Evolutionary conservation across 2,797 vertebrate species (phyloP), one percentile per base, ranked within the genome.

Genomic region (Helicolenus hilgendorfi): DNA sequence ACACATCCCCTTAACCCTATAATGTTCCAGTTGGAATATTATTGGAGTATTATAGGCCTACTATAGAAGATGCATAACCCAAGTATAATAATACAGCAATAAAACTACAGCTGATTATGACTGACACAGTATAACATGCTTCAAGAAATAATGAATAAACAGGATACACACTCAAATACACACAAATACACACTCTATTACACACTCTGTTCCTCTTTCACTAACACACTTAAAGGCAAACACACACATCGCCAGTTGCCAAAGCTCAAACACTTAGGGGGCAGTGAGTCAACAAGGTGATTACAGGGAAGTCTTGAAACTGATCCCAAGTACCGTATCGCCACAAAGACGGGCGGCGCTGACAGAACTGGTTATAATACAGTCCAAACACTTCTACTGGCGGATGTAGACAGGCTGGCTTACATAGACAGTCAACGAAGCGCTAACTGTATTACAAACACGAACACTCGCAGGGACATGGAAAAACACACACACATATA

Each of bases 311-410:
- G 71, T 60, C 80, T 81, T 92, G 85, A 93, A 81, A 93, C 60
- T 14, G 65, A 82, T 87, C 65, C 85, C 85, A 87, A 83, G 79
- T 36, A 24, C 56, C 49, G 11, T 35, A 45, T 85, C 2, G 15
- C 77, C 31, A 87, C 85, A 83, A 81, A 87, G 77, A 85, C 60
- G 79, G 64, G 70, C 59, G 36, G 64, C 27, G 14, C 69, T 84
- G 90, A 89, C 81, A 83, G 76, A 75, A 75, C 74, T 45, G 85
- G 84, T 90, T 90, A 82, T 83, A 84, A 83, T 72, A 62, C 82
- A 91, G 87, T 88, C 86, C 86, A 95, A 94, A 92, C 88, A 94
- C 86, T 86, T 85, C 72, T 85, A 31, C 68, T 86, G 86, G 87
- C 65, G 81, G 88, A 94, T 89, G 87, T 75, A 59, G 86, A 87